Percentiles rank a stretch among this genome's conserved stretches.
These are phyloP conservation scores for Blera fallax DNA, from an alignment of 2,888 invertebrate genomes.

Conservation along the genomic window DNA sequence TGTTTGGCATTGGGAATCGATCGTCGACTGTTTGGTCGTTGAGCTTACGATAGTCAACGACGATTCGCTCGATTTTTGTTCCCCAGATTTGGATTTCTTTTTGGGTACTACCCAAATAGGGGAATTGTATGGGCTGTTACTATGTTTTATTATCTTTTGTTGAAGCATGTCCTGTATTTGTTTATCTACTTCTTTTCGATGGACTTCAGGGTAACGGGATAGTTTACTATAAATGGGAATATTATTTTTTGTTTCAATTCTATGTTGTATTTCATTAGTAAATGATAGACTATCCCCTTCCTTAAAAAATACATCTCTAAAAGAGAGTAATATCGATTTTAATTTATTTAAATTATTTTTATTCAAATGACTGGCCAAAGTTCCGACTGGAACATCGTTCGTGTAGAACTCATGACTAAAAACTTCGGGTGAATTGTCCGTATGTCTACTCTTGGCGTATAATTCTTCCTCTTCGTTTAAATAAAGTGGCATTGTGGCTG, in stretches of 20 bases:
- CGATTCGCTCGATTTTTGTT: too few species aligned
- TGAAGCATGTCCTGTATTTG: too few species aligned
- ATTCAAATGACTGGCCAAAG: not conserved
- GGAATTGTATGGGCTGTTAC: too few species aligned
- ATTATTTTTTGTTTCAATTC: not conserved
- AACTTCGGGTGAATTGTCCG: not conserved
- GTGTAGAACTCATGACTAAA: not conserved
- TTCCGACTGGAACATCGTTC: not conserved
- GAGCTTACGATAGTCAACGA: not conserved
- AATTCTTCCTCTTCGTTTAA: slow-evolving; percentile 3
- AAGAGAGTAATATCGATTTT: not conserved
- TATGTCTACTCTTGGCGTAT: not conserved
- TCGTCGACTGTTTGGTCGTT: not conserved
- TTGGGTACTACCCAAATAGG: too few species aligned
- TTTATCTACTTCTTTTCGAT: too few species aligned
- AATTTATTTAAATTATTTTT: not conserved
- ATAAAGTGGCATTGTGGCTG: not conserved
- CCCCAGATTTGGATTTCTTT: too few species aligned
- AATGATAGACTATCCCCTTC: not conserved
- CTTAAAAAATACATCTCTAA: not conserved
- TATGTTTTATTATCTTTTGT: too few species aligned
- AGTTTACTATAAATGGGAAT: too few species aligned
- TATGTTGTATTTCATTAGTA: not conserved
- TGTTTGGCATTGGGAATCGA: not conserved
- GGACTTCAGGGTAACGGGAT: too few species aligned